Conservation (phyloP, 2,888 invertebrate species). For the Nasonovia ribisnigri region DNA sequence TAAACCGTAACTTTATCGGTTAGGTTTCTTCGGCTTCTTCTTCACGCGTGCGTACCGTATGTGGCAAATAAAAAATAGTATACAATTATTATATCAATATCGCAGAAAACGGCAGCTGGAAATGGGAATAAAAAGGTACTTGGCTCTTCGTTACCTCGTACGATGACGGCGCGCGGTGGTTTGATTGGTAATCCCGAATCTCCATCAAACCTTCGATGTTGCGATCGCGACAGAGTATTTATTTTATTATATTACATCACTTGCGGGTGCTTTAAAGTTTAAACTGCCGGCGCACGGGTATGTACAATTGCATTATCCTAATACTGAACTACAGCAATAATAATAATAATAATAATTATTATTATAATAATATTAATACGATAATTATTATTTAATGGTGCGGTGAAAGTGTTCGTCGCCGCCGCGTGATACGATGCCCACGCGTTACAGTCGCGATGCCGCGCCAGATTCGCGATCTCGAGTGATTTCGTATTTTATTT, state of each 20-base stretch:
- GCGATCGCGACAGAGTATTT: neutral
- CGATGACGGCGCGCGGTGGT: neutral
- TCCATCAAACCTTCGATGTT: neutral
- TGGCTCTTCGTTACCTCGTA: neutral
- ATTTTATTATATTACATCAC: neutral
- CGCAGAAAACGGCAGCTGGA: neutral
- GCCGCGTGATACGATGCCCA: conserved; percentile 44
- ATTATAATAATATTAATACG: conserved; percentile 36
- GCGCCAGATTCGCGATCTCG: conserved; percentile 32
- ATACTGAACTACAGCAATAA: neutral
- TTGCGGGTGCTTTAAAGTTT: neutral
- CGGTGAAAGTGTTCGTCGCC: conserved; percentile 53
- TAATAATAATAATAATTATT: conserved; percentile 35
- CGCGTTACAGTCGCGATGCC: conserved; percentile 1
- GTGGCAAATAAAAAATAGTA: neutral
- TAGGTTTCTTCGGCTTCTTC: neutral
- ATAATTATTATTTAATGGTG: conserved; percentile 55
- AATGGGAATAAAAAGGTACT: neutral
- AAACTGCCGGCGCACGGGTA: neutral
- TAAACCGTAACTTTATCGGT: neutral
- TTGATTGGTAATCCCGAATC: neutral
- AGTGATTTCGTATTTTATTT: conserved; percentile 43
- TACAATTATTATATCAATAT: neutral
- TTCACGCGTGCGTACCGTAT: neutral
- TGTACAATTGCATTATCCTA: neutral